These are phyloP conservation scores for Lethocerus indicus DNA, from an alignment of 1,140 invertebrate genomes.

Conservation along the genomic window DNA sequence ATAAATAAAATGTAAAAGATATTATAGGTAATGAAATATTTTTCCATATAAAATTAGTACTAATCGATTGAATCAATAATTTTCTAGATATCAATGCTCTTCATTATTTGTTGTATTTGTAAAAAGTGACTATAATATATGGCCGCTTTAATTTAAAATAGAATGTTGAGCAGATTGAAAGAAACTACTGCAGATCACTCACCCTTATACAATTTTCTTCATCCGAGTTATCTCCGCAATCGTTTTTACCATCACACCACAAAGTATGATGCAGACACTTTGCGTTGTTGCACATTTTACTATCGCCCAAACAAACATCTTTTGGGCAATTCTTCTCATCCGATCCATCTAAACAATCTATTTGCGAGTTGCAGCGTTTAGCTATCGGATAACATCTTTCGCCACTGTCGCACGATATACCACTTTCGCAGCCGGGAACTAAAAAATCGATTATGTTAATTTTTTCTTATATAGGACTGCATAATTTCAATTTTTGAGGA, in stretches of 20 bases:
- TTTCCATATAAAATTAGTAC: background rate
- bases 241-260: slow-evolving; percentile 32
- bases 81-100: background rate
- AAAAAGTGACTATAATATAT: background rate
- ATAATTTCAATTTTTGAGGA: background rate
- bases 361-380: too few species aligned
- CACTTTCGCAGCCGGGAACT: too few species aligned
- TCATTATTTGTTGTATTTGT: background rate
- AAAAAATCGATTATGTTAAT: too few species aligned
- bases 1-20: background rate
- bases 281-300: slow-evolving; percentile 27
- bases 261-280: slow-evolving; percentile 30
- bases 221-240: slow-evolving; percentile 34
- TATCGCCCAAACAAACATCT: too few species aligned
- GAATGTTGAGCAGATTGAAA: too few species aligned
- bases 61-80: background rate
- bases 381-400: too few species aligned
- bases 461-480: background rate
- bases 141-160: background rate
- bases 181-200: slow-evolving; percentile 2
- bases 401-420: too few species aligned
- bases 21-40: background rate
- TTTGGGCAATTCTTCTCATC: too few species aligned
- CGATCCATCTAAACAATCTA: too few species aligned
- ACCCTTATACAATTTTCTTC: slow-evolving; percentile 26